A percentile compares a stretch with the other conserved stretches of the same genome.
phyloP scores from a whole-genome alignment of 2,113 vertebrate genomes.

The Pantherophis guttatus region DNA sequence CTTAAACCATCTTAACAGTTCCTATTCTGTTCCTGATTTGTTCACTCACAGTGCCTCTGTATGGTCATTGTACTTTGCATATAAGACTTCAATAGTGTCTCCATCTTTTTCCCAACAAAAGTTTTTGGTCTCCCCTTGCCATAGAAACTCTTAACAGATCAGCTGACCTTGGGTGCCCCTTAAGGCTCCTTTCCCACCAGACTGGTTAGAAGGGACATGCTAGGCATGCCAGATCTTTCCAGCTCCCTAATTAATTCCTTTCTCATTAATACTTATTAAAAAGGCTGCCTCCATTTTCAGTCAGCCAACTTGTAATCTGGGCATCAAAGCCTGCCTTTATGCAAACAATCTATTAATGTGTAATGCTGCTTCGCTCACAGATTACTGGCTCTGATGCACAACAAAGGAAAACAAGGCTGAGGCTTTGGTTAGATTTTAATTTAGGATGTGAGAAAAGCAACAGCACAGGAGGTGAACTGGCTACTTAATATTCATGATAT shows the following conservation, averaged over 20 bases:
- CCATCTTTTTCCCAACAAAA: not conserved
- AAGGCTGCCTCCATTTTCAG: slow-evolving; percentile 37
- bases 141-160: not conserved
- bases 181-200: not conserved
- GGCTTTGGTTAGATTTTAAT: slow-evolving; percentile 28
- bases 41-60: not conserved
- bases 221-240: not conserved
- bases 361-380: not conserved
- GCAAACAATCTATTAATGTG: slow-evolving; percentile 27
- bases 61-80: not conserved
- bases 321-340: not conserved
- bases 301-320: not conserved
- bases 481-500: not conserved
- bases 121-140: not conserved
- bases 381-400: slow-evolving; percentile 14
- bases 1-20: not conserved
- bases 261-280: not conserved
- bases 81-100: not conserved
- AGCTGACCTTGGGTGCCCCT: not conserved
- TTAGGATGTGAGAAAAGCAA: not conserved
- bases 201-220: not conserved
- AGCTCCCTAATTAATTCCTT: slow-evolving; percentile 28
- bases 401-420: not conserved
- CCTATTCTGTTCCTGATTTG: not conserved
- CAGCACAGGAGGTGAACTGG: not conserved